Conservation (phyloP, 2,797 vertebrate species). For the Melanotaenia nigrans region DNA sequence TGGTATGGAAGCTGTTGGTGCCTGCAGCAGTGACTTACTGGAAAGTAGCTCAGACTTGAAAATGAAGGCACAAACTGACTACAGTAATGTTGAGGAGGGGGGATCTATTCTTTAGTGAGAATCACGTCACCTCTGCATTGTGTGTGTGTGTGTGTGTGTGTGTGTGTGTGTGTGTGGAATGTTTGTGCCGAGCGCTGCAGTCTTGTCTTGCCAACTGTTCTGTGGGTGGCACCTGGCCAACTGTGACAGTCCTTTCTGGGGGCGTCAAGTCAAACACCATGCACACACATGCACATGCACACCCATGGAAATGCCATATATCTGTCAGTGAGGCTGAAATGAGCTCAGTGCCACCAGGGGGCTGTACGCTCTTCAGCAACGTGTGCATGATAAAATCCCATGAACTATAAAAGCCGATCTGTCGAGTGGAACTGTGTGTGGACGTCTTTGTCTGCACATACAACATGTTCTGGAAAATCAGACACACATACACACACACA, state of each 20-base stretch:
- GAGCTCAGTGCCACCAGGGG: constrained; percentile 73
- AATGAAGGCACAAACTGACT: constrained; percentile 38
- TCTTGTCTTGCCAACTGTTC: constrained; percentile 73
- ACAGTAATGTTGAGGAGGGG: constrained; percentile 16
- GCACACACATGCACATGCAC: constrained; percentile 1
- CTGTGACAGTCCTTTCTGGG: constrained; percentile 76
- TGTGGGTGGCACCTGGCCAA: constrained; percentile 71
- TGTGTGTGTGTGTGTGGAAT: constrained; percentile 12
- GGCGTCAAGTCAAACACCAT: constrained; percentile 52
- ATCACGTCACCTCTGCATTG: constrained; percentile 51
- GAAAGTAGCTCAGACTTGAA: constrained; percentile 20
- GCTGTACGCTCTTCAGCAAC: constrained; percentile 60
- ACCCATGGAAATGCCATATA: constrained; percentile 74
- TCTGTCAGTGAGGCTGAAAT: constrained; percentile 72
- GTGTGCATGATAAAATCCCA: constrained; percentile 65
- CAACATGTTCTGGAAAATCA: constrained; percentile 44
- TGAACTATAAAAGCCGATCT: constrained; percentile 66
- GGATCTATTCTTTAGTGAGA: constrained; percentile 44
- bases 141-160: constrained; percentile 15
- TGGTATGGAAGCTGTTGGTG: background rate
- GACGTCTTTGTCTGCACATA: constrained; percentile 51
- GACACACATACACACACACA: constrained; percentile 9
- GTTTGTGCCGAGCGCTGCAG: constrained; percentile 64
- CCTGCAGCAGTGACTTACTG: constrained; percentile 15
- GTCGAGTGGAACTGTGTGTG: constrained; percentile 44